Evolutionary conservation across 1,140 invertebrate species (phyloP).

Genomic region (Dolichoris vasculosae): DNA sequence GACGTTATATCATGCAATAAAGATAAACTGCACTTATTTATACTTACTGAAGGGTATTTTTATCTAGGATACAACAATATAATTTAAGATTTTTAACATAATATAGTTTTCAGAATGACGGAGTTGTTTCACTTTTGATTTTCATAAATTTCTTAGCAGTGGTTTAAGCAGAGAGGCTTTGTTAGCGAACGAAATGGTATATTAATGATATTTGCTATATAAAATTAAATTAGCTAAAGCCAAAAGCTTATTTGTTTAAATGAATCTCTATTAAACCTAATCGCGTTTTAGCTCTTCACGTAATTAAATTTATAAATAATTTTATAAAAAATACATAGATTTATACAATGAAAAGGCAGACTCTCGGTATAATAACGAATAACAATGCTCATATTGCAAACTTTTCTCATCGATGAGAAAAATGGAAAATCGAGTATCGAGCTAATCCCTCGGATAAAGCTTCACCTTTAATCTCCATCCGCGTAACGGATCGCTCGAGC

Average conservation of each 20-base stretch:
- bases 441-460: constrained; percentile 14
- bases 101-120: not conserved
- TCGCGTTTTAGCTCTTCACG: not conserved
- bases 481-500: not conserved
- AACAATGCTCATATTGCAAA: constrained; percentile 10
- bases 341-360: not conserved
- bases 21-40: not conserved
- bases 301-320: not conserved
- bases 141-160: not conserved
- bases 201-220: not conserved
- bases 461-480: constrained; percentile 4
- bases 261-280: too few relatives aligned
- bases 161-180: not conserved
- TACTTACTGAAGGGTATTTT: not conserved
- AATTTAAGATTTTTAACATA: not conserved
- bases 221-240: not conserved
- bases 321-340: not conserved
- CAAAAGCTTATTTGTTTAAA: not conserved
- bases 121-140: not conserved
- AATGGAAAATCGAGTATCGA: constrained; percentile 1
- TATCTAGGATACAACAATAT: not conserved
- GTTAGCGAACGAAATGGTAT: not conserved
- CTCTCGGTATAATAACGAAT: not conserved
- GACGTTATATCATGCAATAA: not conserved
- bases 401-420: constrained; percentile 6